Evolutionary conservation across 2,888 invertebrate genomes (phyloP).

Genomic region (Troilus luridus): DNA sequence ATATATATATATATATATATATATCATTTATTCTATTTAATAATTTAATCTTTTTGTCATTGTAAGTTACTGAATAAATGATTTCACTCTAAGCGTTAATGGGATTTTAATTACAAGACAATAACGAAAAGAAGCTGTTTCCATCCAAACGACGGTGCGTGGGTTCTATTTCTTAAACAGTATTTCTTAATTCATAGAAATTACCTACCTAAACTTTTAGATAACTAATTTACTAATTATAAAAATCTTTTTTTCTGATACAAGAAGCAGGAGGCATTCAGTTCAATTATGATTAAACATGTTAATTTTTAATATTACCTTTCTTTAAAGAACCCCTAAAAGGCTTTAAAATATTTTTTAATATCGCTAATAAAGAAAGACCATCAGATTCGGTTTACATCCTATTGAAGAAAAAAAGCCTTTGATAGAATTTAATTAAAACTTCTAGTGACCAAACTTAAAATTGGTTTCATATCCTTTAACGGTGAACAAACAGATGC

Average conservation of each 20-base stretch:
- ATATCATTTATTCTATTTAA: no score
- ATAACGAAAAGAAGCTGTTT: no score
- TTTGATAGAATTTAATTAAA: constrained; percentile 43
- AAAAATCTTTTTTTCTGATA: neutral
- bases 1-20: no score
- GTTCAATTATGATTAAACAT: neutral
- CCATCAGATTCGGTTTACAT: neutral
- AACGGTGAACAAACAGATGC: neutral
- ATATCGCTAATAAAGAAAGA: constrained; percentile 4
- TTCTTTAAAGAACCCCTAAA: no score
- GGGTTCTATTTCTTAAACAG: no score
- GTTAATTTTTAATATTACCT: constrained; percentile 19
- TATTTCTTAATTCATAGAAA: neutral
- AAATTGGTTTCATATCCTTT: constrained; percentile 27
- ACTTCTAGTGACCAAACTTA: constrained; percentile 14
- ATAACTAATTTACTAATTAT: neutral
- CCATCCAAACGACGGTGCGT: no score
- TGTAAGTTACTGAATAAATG: no score
- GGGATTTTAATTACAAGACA: no score
- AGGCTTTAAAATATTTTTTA: neutral
- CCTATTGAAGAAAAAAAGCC: neutral
- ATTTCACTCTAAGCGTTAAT: no score
- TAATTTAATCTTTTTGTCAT: no score
- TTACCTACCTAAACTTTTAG: neutral
- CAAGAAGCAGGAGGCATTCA: neutral